A percentile compares a stretch with the other conserved stretches of the same genome.
phyloP scores from a whole-genome alignment of 1,140 invertebrate genomes.

The Neodiprion lecontei region DNA sequence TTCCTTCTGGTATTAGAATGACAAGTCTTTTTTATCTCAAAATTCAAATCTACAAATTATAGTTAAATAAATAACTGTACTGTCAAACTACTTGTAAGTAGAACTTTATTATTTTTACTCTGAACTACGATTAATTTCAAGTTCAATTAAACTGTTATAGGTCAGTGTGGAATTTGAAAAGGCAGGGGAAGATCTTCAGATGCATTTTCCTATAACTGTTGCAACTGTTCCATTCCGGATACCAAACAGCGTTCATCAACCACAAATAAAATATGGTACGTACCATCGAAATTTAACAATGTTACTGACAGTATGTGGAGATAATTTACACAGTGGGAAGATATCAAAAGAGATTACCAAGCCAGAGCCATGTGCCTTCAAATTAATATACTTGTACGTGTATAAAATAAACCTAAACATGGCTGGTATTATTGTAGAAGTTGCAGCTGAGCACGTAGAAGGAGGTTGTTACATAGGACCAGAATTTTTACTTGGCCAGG shows the following conservation, averaged over 20 bases:
- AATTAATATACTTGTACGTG: too few species aligned
- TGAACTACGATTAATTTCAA: background rate
- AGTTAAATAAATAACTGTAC: conserved; percentile 17
- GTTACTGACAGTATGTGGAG: background rate
- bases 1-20: background rate
- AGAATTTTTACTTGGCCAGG: conserved; percentile 82
- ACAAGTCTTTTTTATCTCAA: background rate
- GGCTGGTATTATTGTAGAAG: conserved; percentile 62
- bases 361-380: too few species aligned
- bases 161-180: conserved; percentile 76
- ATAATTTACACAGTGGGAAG: too few species aligned
- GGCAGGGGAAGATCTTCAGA: conserved; percentile 75
- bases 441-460: conserved; percentile 75
- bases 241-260: conserved; percentile 72
- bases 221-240: conserved; percentile 82
- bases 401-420: background rate
- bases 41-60: conserved; percentile 23
- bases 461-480: conserved; percentile 84
- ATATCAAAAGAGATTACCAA: too few species aligned
- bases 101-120: too few species aligned
- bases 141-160: conserved; percentile 54
- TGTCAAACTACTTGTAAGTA: background rate
- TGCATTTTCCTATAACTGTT: conserved; percentile 84
- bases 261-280: conserved; percentile 76
- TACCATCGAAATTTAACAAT: conserved; percentile 20